Evolutionary conservation across 2,113 vertebrate species (phyloP).

Genomic region (Herpetotheres cachinnans): DNA sequence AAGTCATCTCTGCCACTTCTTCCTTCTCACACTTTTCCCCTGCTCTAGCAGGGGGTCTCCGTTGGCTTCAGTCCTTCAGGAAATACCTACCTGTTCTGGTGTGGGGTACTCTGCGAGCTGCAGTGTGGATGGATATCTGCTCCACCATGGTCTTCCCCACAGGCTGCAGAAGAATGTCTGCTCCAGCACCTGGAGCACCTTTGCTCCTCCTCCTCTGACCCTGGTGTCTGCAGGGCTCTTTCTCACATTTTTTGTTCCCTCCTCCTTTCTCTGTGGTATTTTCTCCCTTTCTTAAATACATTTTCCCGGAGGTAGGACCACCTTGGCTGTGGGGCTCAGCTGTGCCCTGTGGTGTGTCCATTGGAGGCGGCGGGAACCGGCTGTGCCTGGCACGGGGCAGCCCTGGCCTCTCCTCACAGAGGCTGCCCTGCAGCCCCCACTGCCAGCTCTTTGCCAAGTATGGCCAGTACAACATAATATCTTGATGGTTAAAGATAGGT

Average conservation of each 20-base stretch:
- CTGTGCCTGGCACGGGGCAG: background rate
- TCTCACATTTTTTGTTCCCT: background rate
- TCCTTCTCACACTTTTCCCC: background rate
- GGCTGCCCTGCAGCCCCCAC: background rate
- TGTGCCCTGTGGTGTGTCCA: rapidly evolving
- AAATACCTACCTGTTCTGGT: background rate
- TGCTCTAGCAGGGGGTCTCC: rapidly evolving
- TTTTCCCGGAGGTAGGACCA: background rate
- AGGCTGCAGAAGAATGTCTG: background rate
- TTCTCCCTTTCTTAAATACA: background rate
- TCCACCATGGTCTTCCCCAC: background rate
- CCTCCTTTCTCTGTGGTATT: background rate
- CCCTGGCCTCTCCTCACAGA: background rate
- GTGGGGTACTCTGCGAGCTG: background rate
- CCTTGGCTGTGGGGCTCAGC: rapidly evolving
- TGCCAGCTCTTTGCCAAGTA: background rate
- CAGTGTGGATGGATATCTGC: background rate
- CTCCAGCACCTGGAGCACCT: background rate
- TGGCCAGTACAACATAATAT: no score
- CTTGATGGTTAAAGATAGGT: background rate
- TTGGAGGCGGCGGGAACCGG: rapidly evolving
- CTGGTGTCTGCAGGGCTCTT: background rate
- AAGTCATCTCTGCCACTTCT: background rate
- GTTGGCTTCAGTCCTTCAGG: background rate
- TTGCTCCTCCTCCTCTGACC: background rate